Percentiles rank a stretch among this genome's conserved stretches.
These are phyloP conservation scores for Chelonia mydas DNA, from an alignment of 2,797 vertebrate genomes.

Conservation along the genomic window DNA sequence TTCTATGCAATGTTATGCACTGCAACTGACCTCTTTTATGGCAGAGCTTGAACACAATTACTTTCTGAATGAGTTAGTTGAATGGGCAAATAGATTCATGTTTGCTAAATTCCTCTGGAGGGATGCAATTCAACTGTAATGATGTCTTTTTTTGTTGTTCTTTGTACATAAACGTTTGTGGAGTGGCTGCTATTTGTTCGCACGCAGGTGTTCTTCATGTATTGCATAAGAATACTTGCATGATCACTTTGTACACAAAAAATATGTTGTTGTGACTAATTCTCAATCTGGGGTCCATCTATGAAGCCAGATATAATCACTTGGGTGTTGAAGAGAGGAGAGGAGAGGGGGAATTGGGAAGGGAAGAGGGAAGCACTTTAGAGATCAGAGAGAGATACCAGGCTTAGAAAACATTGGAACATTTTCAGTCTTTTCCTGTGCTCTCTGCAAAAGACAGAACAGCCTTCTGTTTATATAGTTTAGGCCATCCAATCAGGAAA, in stretches of 20 bases:
- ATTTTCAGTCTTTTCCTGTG: neutral
- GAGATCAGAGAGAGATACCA: constrained; percentile 21
- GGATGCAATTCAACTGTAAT: constrained; percentile 52
- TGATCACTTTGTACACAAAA: neutral
- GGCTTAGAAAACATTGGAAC: constrained; percentile 43
- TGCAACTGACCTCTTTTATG: constrained; percentile 65
- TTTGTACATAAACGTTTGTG: constrained; percentile 50
- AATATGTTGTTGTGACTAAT: neutral
- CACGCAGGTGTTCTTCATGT: constrained; percentile 47
- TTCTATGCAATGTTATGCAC: constrained; percentile 22
- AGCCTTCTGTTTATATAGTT: neutral
- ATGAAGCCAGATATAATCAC: constrained; percentile 49
- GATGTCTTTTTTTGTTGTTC: constrained; percentile 51
- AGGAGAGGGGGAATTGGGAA: constrained; percentile 55
- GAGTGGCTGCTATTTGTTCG: constrained; percentile 13
- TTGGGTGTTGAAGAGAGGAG: neutral
- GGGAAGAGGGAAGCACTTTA: constrained; percentile 60
- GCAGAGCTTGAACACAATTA: constrained; percentile 55
- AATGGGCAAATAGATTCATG: constrained; percentile 57
- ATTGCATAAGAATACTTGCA: neutral
- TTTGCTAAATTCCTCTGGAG: constrained; percentile 57
- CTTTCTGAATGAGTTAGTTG: constrained; percentile 61
- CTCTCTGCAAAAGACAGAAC: neutral
- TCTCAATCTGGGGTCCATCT: constrained; percentile 47
- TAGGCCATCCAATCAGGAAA: neutral